Base-by-base conservation (phyloP, 2,888 invertebrate genomes). In the Melinopterus prodromus region DNA sequence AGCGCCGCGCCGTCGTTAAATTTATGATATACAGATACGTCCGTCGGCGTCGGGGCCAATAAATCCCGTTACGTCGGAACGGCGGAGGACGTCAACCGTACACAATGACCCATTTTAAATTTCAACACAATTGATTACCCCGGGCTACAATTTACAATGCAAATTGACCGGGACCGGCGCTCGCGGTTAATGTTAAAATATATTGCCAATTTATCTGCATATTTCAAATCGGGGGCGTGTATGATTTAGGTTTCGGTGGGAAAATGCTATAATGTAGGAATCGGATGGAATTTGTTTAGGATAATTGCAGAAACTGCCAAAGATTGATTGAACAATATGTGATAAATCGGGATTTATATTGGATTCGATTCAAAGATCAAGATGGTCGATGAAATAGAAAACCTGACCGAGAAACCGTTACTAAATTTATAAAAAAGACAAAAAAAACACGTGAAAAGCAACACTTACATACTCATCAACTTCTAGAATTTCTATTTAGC, bases 21-120 rank as follows among this genome's bases (percentile, higher is more conserved):
- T 53, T 53, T 53, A 53, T 53, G 53, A 53, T 53, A 53, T 53
- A 53, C 53, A 53, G 53, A 53, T 53, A 53, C 53, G 53, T 53
- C 53, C 53, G 53, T 53, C 53, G 53, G 53, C 53, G 53, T 53
- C 53, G 53, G 53, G 7, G 53, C 53, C 53, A 53, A 53, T 53
- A 53, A 53, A 53, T 53, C 53, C 53, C 7, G 53, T 53, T 53
- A 12, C 53, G 53, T 53, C 53, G 53, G 53, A 53, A 53, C 53
- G 53, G 12, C 53, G 1, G 53, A 53, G 53, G 12, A 53, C 53
- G 53, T 53, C 53, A 53, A 53, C 53, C 53, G 53, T 53, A 53
- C 53, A 53, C 53, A 53, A 53, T 53, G 53, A 53, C 53, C 53
- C 53, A 53, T 53, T 53, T 53, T 53, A 53, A 53, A 53, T 53